Percentiles rank a stretch among this genome's conserved stretches.
Conservation (phyloP, 2,113 vertebrate genomes). For the Melierax canorus region DNA sequence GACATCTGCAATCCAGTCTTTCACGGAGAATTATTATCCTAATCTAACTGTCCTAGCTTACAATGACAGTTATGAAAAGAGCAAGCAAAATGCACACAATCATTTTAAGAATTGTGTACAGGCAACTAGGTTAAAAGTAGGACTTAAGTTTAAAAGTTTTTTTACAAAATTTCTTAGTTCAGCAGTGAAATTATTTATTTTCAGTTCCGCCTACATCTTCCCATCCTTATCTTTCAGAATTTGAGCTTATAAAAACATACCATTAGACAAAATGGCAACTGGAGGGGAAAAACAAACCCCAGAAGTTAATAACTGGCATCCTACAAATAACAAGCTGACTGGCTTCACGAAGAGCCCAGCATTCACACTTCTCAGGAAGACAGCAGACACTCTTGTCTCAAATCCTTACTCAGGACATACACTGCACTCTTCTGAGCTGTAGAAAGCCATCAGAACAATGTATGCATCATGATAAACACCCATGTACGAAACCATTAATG, state of each 20-base stretch:
- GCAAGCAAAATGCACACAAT: neutral
- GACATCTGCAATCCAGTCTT: neutral
- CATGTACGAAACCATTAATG: conserved; percentile 47
- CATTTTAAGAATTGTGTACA: too few relatives aligned
- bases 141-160: neutral
- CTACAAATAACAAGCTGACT: neutral
- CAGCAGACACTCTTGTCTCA: neutral
- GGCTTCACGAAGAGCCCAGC: neutral
- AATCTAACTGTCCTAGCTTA: neutral
- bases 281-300: neutral
- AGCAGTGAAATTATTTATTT: neutral
- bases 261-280: neutral
- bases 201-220: neutral
- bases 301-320: neutral
- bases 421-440: neutral
- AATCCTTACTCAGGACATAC: neutral
- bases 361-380: neutral
- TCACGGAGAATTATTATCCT: neutral
- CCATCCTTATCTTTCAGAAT: neutral
- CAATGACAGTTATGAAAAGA: neutral
- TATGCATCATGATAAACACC: neutral
- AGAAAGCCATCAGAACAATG: neutral
- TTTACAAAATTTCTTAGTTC: neutral
- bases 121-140: neutral
- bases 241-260: neutral